Conservation (phyloP, 2,797 vertebrate species). For the Lutjanus argentimaculatus region DNA sequence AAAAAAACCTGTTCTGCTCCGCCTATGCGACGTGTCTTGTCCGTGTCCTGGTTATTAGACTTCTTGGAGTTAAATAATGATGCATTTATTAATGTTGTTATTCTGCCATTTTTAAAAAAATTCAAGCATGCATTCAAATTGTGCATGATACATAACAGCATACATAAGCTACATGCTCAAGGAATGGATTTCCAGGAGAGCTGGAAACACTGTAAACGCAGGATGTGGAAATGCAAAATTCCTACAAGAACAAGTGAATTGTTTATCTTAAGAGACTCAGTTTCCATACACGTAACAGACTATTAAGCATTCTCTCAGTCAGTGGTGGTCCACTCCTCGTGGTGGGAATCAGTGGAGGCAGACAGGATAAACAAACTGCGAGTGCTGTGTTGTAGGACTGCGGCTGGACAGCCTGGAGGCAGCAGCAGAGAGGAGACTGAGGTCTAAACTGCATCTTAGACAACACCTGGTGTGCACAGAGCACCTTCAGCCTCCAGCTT, state of each 20-base stretch:
- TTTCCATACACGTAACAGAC: slow-evolving; percentile 38
- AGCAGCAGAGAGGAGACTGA: slow-evolving; percentile 45
- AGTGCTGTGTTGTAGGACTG: slow-evolving; percentile 34
- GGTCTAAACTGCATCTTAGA: slow-evolving; percentile 63
- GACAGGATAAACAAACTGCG: slow-evolving; percentile 64
- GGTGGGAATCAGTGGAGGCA: slow-evolving; percentile 51
- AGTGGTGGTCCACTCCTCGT: slow-evolving; percentile 46
- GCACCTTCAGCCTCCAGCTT: slow-evolving; percentile 50
- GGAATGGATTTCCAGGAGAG: background rate
- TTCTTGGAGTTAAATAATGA: too few species aligned
- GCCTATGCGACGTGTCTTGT: too few species aligned
- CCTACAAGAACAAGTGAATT: slow-evolving; percentile 14
- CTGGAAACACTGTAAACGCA: slow-evolving; percentile 17
- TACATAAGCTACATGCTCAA: slow-evolving; percentile 1
- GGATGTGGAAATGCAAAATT: slow-evolving; percentile 27
- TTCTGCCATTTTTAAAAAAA: too few species aligned
- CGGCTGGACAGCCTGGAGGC: slow-evolving; percentile 60
- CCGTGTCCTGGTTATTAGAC: too few species aligned
- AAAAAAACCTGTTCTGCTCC: too few species aligned
- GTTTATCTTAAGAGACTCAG: slow-evolving; percentile 42
- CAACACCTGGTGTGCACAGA: slow-evolving; percentile 59
- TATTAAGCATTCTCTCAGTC: slow-evolving; percentile 52
- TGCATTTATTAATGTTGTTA: too few species aligned
- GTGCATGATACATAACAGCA: background rate
- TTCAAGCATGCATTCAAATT: slow-evolving; percentile 21